Evolutionary conservation across 2,113 vertebrate genomes (phyloP).

Genomic region (Varanus salvator): DNA sequence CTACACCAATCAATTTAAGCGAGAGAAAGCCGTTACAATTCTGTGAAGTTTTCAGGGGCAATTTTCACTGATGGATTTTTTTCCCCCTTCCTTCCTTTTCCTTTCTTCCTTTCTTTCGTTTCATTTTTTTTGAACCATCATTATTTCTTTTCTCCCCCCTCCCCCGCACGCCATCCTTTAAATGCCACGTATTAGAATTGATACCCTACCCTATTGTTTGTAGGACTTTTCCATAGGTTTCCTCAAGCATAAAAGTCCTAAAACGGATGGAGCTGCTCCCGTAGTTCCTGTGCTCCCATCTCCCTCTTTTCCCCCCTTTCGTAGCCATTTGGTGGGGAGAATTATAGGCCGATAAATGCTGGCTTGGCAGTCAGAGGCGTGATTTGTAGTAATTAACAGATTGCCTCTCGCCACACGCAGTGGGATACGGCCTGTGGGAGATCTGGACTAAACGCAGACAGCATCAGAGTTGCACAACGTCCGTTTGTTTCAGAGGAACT

Average conservation of each 20-base stretch:
- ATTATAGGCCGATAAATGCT: constrained; percentile 21
- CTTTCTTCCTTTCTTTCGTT: background rate
- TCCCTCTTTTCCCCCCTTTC: constrained; percentile 43
- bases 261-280: constrained; percentile 2
- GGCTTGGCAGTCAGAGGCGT: constrained; percentile 9
- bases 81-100: constrained; percentile 57
- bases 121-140: constrained; percentile 52
- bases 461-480: background rate
- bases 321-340: constrained; percentile 40
- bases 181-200: constrained; percentile 50
- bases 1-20: constrained; percentile 80
- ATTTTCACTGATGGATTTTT: constrained; percentile 76
- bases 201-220: constrained; percentile 34
- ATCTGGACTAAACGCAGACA: background rate
- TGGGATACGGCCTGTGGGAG: background rate
- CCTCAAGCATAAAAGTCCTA: constrained; percentile 41
- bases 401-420: constrained; percentile 14
- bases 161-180: background rate
- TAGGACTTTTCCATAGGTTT: constrained; percentile 4
- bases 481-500: background rate
- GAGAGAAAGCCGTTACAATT: constrained; percentile 77
- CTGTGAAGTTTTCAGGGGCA: constrained; percentile 76
- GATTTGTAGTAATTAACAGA: constrained; percentile 18
- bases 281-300: background rate
- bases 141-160: constrained; percentile 46